These are phyloP conservation scores for Ochropleura plecta DNA, from an alignment of 2,888 invertebrate genomes.

Conservation along the genomic window DNA sequence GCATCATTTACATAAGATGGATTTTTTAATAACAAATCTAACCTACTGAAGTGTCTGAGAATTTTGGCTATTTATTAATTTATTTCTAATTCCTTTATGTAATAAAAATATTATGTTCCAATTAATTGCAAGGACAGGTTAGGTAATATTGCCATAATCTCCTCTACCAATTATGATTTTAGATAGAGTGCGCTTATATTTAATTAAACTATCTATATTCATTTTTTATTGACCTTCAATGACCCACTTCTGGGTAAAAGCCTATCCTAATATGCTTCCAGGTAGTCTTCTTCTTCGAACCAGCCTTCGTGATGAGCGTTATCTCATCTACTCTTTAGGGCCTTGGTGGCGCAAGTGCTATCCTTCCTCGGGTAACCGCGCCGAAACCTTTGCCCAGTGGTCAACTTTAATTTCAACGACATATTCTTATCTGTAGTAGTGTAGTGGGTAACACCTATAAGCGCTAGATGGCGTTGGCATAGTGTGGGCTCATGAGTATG, in stretches of 20 bases:
- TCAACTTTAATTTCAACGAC: not conserved
- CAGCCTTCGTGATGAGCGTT: too few species aligned
- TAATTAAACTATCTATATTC: not conserved
- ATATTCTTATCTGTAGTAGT: not conserved
- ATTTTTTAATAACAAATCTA: slow-evolving; percentile 9
- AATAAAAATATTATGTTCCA: not conserved
- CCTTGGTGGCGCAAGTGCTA: not conserved
- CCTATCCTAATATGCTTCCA: not conserved
- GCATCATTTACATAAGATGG: not conserved
- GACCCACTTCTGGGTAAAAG: not conserved
- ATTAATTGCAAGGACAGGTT: not conserved
- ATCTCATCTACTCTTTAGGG: not conserved
- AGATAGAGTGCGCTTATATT: not conserved
- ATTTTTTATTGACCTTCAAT: not conserved
- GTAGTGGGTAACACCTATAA: not conserved
- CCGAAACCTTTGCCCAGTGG: not conserved
- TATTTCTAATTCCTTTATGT: not conserved
- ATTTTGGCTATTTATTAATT: not conserved
- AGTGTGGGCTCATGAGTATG: not conserved
- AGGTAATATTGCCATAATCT: not conserved
- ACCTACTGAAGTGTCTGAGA: not conserved
- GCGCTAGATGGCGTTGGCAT: not conserved
- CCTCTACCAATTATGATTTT: slow-evolving; percentile 1
- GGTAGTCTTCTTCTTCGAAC: not conserved
- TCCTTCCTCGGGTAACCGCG: not conserved